Conservation (phyloP, 1,140 invertebrate species). For the Holcopasites calliopsidis region DNA sequence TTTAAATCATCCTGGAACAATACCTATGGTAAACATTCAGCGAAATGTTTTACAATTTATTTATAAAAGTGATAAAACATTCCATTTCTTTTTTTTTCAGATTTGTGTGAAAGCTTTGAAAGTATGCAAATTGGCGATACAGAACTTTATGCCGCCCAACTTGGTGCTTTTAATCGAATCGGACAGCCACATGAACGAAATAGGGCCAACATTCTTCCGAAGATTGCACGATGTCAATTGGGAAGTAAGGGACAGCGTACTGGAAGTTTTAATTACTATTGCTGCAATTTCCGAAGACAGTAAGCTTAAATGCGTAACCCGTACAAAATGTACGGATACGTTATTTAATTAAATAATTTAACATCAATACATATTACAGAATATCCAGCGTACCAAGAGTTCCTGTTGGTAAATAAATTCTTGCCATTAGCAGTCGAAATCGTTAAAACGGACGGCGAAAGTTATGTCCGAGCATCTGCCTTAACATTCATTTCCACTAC, state of each 20-base stretch:
- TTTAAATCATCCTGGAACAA: conserved; percentile 79
- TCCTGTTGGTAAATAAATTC: conserved; percentile 84
- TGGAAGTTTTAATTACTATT: conserved; percentile 86
- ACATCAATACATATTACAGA: too few relatives aligned
- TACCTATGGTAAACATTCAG: conserved; percentile 75
- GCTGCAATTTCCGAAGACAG: conserved; percentile 85
- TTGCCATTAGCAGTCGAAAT: conserved; percentile 83
- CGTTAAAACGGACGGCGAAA: conserved; percentile 83
- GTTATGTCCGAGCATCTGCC: conserved; percentile 87
- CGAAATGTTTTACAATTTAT: background rate
- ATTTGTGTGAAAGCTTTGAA: conserved; percentile 85
- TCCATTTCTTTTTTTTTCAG: conserved; percentile 77
- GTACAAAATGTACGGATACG: too few relatives aligned
- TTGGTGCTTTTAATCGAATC: conserved; percentile 85
- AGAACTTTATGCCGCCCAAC: conserved; percentile 88
- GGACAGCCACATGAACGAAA: conserved; percentile 82
- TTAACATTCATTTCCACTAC: conserved; percentile 84
- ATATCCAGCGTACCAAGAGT: conserved; percentile 88
- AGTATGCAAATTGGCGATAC: conserved; percentile 84
- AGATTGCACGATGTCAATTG: conserved; percentile 86
- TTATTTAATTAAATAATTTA: too few relatives aligned
- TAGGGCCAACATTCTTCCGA: conserved; percentile 84
- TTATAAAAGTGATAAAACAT: too few relatives aligned
- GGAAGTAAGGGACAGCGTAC: conserved; percentile 87
- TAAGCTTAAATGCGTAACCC: too few relatives aligned